Percentiles rank a stretch among this genome's conserved stretches.
phyloP scores from a whole-genome alignment of 2,113 vertebrate species.

The Zosterops hypoxanthus region DNA sequence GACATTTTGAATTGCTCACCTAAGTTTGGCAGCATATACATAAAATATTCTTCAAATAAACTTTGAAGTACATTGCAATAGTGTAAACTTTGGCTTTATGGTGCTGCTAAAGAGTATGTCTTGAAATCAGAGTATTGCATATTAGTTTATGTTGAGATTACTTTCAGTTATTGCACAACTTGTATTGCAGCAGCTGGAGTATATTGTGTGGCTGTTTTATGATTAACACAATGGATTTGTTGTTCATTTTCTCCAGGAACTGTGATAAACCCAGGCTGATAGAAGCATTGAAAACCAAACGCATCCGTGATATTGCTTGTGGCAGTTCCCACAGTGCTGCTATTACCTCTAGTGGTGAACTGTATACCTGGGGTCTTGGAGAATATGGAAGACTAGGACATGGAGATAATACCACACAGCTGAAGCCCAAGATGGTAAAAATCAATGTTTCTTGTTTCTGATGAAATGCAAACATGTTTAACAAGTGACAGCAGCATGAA shows the following conservation, averaged over 20 bases:
- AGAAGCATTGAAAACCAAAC: slow-evolving; percentile 94
- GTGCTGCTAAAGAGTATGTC: not conserved
- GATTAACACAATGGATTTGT: not conserved
- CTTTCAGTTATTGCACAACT: not conserved
- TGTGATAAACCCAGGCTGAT: slow-evolving; percentile 97
- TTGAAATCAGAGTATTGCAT: not conserved
- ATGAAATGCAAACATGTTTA: not conserved
- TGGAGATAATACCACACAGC: slow-evolving; percentile 95
- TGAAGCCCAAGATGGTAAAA: slow-evolving; percentile 95
- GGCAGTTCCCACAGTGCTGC: slow-evolving; percentile 97
- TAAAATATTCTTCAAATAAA: not conserved
- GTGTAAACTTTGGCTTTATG: not conserved
- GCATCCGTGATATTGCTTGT: slow-evolving; percentile 95
- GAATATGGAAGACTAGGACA: slow-evolving; percentile 96
- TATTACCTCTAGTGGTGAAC: slow-evolving; percentile 95
- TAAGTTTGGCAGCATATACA: not conserved
- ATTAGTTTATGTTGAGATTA: not conserved
- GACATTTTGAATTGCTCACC: not conserved
- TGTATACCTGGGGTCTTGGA: slow-evolving; percentile 96
- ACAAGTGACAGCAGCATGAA: not conserved
- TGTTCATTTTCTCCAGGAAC: slow-evolving; percentile 80
- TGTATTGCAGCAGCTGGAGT: not conserved
- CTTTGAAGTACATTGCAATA: not conserved
- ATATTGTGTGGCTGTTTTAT: not conserved
- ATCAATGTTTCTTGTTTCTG: not conserved